Conservation (phyloP, 30 jellyfish, hydroid and myxozoan species). For the Pelagia noctiluca region DNA sequence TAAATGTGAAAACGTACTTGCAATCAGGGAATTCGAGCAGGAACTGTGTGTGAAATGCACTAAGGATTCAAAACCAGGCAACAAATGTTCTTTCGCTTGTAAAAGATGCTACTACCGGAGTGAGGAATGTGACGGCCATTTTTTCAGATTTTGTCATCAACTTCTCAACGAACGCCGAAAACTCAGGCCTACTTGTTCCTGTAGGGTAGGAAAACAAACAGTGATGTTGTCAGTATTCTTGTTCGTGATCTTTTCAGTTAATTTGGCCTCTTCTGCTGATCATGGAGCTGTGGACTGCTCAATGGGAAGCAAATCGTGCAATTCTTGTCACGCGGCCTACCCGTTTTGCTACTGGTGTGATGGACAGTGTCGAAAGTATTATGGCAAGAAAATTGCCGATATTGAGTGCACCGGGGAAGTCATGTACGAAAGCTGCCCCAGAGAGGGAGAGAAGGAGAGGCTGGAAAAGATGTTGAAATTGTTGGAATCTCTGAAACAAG, state of each 20-base stretch:
- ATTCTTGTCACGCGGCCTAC: constrained; percentile 68
- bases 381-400: constrained; percentile 46
- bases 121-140: too few species aligned
- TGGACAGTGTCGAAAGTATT: constrained; percentile 57
- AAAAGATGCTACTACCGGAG: too few species aligned
- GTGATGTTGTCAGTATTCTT: background rate
- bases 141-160: too few species aligned
- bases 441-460: background rate
- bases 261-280: background rate
- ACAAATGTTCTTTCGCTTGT: too few species aligned
- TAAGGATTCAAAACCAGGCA: too few species aligned
- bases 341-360: constrained; percentile 79
- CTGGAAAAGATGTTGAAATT: constrained; percentile 44
- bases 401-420: constrained; percentile 52
- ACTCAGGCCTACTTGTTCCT: too few species aligned
- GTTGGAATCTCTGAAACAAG: constrained; percentile 29
- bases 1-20: too few species aligned
- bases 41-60: too few species aligned
- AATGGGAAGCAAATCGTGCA: constrained; percentile 69
- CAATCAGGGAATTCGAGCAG: too few species aligned
- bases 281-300: constrained; percentile 64
- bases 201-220: background rate
- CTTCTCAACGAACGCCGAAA: too few species aligned
- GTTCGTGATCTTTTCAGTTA: background rate
- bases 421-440: constrained; percentile 40